Base-by-base conservation (phyloP, 2,113 vertebrate genomes). In the Tenrec ecaudatus region DNA sequence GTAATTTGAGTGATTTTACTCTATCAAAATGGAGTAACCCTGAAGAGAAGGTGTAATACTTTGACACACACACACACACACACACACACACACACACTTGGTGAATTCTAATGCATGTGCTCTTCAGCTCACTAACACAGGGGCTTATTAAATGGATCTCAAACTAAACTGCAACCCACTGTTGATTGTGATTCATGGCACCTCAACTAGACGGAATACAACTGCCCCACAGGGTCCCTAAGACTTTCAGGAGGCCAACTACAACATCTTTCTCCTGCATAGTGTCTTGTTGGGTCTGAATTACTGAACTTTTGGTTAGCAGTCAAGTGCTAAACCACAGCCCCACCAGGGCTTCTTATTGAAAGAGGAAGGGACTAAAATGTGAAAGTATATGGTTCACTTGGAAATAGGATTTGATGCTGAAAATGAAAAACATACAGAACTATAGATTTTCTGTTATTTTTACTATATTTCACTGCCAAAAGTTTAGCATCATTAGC, bases 391-490 rank as follows among this genome's bases (percentile, higher is more conserved):
- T 79, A 69, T 64, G 71, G 62, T 75, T 93, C 81, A 73, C 82
- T 79, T 22, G 53, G 71, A 88, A 83, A 89, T 79, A 92, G 6
- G 90, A 81, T 75, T 90, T 90, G 57, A 88, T 80, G 79, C 57
- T 68, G 43, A 82, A 71, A 89, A 14, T 80, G 78, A 87, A 73
- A 86, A 83, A 75, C 71, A 43, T 78, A 71, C 17, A 89, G 53
- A 62, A 85, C 58, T 36, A 76, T 7, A 22, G 60, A 80, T 64
- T 92, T 92, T 75, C 64, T 84, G 8, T 94, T 82, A 87, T 60
- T 87, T 71, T 87, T 84, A 84, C 23, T 73, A 83, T 53, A 60
- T 58, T 79, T 57, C 31, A 79, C 53, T 82, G 79, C 77, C 31
- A 73, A 27, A 83, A 73, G 38, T 80, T 95, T 89, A 92, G 71